A percentile compares a stretch with the other conserved stretches of the same genome.
Evolutionary conservation across 1,140 invertebrate genomes (phyloP).

Genomic region (Drosophila ogumai): DNA sequence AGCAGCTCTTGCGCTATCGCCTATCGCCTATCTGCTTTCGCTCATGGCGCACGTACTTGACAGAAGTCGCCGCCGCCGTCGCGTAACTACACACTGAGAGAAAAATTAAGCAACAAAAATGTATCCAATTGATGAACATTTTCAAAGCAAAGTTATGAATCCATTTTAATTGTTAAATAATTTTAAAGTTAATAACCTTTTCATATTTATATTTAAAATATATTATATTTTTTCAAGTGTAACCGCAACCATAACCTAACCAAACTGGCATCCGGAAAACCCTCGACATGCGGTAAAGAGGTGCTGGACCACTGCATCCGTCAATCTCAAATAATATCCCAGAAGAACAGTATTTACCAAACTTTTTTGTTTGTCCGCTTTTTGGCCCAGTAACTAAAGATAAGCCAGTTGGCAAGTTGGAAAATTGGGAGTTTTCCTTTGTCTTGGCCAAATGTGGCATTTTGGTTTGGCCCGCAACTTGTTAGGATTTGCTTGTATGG

Average conservation of each 20-base stretch:
- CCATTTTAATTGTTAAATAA: too few species aligned
- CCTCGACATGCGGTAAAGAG: slow-evolving; percentile 33
- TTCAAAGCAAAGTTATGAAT: too few species aligned
- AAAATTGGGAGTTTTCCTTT: slow-evolving; percentile 13
- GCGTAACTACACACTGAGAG: slow-evolving; percentile 41
- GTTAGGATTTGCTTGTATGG: slow-evolving; percentile 65
- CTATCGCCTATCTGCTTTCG: slow-evolving; percentile 9
- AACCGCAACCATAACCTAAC: slow-evolving; percentile 39
- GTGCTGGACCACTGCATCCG: slow-evolving; percentile 57
- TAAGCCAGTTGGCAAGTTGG: slow-evolving; percentile 37
- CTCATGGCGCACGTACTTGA: slow-evolving; percentile 52
- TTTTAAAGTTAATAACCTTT: too few species aligned
- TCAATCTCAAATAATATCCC: slow-evolving; percentile 28
- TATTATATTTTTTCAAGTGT: neutral
- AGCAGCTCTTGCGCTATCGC: slow-evolving; percentile 25
- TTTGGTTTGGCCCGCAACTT: slow-evolving; percentile 53
- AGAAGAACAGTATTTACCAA: neutral
- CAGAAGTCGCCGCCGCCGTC: slow-evolving; percentile 47
- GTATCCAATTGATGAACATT: too few species aligned
- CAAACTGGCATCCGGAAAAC: slow-evolving; percentile 36
- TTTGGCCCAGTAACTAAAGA: slow-evolving; percentile 31
- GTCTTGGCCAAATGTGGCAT: slow-evolving; percentile 23
- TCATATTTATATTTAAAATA: too few species aligned
- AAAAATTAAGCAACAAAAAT: neutral
- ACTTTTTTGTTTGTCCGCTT: slow-evolving; percentile 36